These are phyloP conservation scores for Eumaeus atala DNA, from an alignment of 1,140 invertebrate genomes.

Conservation along the genomic window DNA sequence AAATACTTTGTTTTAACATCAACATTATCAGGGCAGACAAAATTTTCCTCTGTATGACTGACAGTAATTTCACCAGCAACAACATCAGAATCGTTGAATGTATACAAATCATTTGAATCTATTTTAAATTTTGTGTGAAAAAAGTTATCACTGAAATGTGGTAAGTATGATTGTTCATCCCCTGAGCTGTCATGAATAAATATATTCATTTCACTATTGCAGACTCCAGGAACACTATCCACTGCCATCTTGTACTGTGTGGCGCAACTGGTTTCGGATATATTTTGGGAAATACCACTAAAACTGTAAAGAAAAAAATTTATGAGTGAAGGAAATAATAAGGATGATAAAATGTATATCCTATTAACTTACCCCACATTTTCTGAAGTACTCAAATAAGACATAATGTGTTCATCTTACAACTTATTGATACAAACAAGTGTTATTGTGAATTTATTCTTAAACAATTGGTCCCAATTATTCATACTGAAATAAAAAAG, in stretches of 20 bases:
- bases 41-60: conserved; percentile 61
- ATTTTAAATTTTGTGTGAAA: conserved; percentile 69
- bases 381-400: conserved; percentile 72
- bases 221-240: conserved; percentile 50
- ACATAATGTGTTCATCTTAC: conserved; percentile 71
- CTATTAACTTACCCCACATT: conserved; percentile 65
- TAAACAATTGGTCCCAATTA: conserved; percentile 57
- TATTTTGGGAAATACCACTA: conserved; percentile 71
- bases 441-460: conserved; percentile 42
- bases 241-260: conserved; percentile 68
- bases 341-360: conserved; percentile 7
- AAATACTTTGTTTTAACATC: conserved; percentile 44
- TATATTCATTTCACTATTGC: conserved; percentile 60
- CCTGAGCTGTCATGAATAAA: conserved; percentile 57
- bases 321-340: no score
- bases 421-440: conserved; percentile 54
- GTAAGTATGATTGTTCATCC: conserved; percentile 59
- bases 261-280: conserved; percentile 65
- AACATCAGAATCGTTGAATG: conserved; percentile 68
- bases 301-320: conserved; percentile 38
- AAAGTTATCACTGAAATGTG: conserved; percentile 62
- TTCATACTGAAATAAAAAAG: conserved; percentile 52
- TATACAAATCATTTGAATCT: conserved; percentile 65
- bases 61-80: conserved; percentile 66
- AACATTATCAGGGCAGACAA: conserved; percentile 48